Conservation (phyloP, 1,140 invertebrate genomes). For the Mizuhopecten yessoensis region DNA sequence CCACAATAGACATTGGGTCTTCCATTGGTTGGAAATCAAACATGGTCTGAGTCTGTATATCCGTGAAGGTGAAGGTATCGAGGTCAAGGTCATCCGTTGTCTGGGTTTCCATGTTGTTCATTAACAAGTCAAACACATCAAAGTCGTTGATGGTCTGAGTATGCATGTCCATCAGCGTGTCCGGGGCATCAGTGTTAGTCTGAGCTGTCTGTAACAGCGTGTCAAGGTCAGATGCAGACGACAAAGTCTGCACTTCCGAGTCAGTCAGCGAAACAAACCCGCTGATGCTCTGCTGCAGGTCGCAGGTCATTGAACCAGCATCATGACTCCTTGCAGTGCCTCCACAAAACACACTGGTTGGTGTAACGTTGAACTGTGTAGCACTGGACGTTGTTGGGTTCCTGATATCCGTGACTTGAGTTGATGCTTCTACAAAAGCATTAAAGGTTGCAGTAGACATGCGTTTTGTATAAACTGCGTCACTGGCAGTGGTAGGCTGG, state of each 20-base stretch:
- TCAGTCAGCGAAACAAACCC: constrained; percentile 21
- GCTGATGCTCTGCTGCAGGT: neutral
- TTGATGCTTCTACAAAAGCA: neutral
- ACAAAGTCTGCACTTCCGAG: constrained; percentile 48
- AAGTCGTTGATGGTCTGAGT: constrained; percentile 43
- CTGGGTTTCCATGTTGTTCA: constrained; percentile 58
- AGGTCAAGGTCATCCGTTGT: constrained; percentile 45
- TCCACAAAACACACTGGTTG: neutral
- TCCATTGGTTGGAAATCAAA: constrained; percentile 23
- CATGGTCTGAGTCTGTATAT: constrained; percentile 55
- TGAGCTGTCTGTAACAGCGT: constrained; percentile 46
- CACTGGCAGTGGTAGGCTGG: neutral
- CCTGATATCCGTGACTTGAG: neutral
- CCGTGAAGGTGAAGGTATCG: constrained; percentile 44
- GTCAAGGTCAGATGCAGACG: constrained; percentile 43
- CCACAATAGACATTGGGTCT: neutral
- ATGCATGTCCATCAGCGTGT: constrained; percentile 41
- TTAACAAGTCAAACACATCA: constrained; percentile 49
- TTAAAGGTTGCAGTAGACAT: neutral
- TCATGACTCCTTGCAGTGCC: neutral
- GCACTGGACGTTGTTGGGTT: neutral
- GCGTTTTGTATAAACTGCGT: neutral
- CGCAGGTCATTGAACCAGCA: neutral
- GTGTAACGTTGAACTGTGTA: neutral
- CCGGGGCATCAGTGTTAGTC: neutral